Percentiles rank a stretch among this genome's conserved stretches.
Evolutionary conservation across 2,113 vertebrate species (phyloP).

Genomic region (Pardalotus punctatus): DNA sequence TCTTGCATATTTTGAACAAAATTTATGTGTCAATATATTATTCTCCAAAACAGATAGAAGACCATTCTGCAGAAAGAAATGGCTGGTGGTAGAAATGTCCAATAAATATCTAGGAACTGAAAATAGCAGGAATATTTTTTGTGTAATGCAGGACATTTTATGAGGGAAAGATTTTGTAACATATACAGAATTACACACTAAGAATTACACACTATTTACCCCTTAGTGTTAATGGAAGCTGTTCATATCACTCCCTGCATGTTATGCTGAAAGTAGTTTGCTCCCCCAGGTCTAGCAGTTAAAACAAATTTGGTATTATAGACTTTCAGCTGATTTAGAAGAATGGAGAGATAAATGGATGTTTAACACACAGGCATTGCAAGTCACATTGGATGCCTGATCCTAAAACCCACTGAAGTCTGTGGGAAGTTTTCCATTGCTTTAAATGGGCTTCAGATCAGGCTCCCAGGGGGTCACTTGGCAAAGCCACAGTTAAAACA

Average conservation of each 20-base stretch:
- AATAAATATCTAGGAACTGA: constrained; percentile 44
- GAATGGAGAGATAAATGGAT: constrained; percentile 23
- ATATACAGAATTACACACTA: not conserved
- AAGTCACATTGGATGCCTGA: not conserved
- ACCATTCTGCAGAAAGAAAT: constrained; percentile 12
- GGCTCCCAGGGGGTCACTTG: not conserved
- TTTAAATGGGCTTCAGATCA: not conserved
- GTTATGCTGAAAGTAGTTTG: not conserved
- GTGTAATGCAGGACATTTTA: constrained; percentile 26
- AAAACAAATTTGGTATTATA: constrained; percentile 1
- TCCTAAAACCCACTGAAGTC: not conserved
- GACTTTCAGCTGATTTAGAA: not conserved
- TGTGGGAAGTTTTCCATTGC: not conserved
- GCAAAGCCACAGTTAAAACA: not conserved
- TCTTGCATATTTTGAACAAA: constrained; percentile 40
- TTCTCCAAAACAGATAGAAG: constrained; percentile 11
- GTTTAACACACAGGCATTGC: not conserved
- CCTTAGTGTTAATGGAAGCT: constrained; percentile 15
- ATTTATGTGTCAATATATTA: constrained; percentile 27
- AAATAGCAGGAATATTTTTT: constrained; percentile 22
- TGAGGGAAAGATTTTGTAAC: constrained; percentile 34
- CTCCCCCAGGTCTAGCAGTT: not conserved
- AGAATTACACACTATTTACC: not conserved
- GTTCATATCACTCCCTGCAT: not conserved
- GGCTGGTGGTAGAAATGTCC: not conserved